Percentiles rank a stretch among this genome's conserved stretches.
Evolutionary conservation across 2,113 vertebrate genomes (phyloP).

Genomic region (Pluvianellus socialis): DNA sequence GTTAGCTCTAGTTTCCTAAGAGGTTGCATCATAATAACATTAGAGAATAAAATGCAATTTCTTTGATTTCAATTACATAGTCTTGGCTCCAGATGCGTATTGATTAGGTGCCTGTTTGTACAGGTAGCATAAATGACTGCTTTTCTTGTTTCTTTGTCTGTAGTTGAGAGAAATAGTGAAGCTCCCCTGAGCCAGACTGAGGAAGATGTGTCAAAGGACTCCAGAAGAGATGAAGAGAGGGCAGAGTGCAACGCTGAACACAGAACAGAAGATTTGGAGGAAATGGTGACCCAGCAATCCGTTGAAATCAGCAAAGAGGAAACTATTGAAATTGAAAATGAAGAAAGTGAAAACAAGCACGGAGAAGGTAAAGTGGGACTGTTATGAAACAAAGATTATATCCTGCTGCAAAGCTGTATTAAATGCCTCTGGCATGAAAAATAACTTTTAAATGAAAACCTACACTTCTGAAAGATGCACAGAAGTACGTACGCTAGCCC

Average conservation of each 20-base stretch:
- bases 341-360: not conserved
- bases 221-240: not conserved
- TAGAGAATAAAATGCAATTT: not conserved
- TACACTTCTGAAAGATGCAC: not conserved
- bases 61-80: not conserved
- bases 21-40: not conserved
- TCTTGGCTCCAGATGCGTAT: not conserved
- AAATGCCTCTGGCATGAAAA: not conserved
- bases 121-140: not conserved
- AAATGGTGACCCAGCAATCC: not conserved
- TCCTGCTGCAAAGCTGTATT: not conserved
- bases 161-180: not conserved
- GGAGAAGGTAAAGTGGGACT: constrained; percentile 20
- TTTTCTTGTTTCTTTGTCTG: not conserved
- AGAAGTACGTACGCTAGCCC: not conserved
- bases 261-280: not conserved
- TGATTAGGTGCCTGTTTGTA: not conserved
- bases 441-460: not conserved
- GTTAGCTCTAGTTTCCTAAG: not conserved
- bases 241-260: not conserved
- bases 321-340: not conserved
- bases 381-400: not conserved
- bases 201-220: not conserved
- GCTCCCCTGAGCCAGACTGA: not conserved
- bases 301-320: not conserved